Base-by-base conservation (phyloP, 2,113 vertebrate genomes). In the Hyperoodon ampullatus region DNA sequence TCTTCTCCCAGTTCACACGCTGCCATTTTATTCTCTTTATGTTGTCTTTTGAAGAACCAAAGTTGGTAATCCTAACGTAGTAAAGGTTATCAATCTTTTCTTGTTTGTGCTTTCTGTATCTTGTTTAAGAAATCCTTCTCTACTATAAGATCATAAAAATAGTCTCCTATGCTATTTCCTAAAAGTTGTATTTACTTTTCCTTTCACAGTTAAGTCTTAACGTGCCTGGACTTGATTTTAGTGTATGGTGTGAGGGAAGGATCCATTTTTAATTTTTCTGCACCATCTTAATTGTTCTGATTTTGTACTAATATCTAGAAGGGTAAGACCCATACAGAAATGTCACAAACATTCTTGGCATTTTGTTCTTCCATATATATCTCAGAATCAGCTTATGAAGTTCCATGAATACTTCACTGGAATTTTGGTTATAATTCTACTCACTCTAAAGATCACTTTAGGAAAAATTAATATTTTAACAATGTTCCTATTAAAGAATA, bases 71-170 rank as follows among this genome's bases (percentile, higher is more conserved):
- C 81, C 47, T 55, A 90, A 47, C 58, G 47, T 39, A 70, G 50
- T 63, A 26, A 61, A 65, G 47, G 10, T 35, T 71, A 71, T 55
- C 18, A 33, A n/a, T 74, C 61, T 55, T 66, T 81, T 21, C 33
- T 11, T 63, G 77, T n/a, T 47, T 58, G 68, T 60, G 15, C 18
- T 90, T 87, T 94, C 28, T 85, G 42, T 18, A 16, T 65, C 19
- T 71, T 72, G 21, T 66, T 81, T 47, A 85, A 92, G 77, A 96
- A 92, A 94, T 70, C 26, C 50, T 85, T 94, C 39, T 53, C 35
- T 66, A 66, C 12, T 70, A 23, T 50, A 78, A 95, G 53, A 44
- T 42, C 44, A 66, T 44, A n/a, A 66, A 74, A 42, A 87, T 66
- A 23, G 47, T 85, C 6, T 88, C 33, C 35, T 44, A 30, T 39